Conservation (phyloP, 2,113 vertebrate genomes). For the Reinhardtius hippoglossoides region DNA sequence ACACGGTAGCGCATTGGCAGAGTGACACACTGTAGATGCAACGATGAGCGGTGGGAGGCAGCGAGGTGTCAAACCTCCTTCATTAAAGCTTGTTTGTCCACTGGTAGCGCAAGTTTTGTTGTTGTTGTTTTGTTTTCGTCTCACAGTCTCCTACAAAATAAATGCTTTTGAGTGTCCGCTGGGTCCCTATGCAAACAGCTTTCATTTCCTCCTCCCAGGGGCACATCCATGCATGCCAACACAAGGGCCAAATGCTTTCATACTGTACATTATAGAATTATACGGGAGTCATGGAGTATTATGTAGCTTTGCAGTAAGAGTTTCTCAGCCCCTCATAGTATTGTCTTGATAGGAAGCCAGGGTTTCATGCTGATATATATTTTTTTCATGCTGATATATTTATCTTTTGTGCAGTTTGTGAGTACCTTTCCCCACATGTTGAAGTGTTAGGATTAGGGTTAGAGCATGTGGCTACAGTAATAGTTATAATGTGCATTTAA, state of each 20-base stretch:
- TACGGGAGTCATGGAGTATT: no score
- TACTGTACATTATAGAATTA: background rate
- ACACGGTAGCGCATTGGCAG: constrained; percentile 63
- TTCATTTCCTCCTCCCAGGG: constrained; percentile 16
- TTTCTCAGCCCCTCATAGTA: background rate
- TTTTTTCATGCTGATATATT: background rate
- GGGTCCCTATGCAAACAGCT: constrained; percentile 9
- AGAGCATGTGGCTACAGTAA: no score
- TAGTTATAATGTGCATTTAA: no score
- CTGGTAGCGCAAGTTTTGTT: background rate
- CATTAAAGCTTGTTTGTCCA: constrained; percentile 29
- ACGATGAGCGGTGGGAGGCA: constrained; percentile 39
- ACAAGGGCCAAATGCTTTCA: constrained; percentile 1
- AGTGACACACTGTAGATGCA: constrained; percentile 57
- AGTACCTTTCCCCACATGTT: background rate
- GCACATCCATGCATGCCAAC: constrained; percentile 3
- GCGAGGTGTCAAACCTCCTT: constrained; percentile 36
- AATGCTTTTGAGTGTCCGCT: constrained; percentile 54
- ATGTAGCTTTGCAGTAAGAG: background rate
- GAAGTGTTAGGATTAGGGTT: no score
- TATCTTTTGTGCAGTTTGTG: background rate
- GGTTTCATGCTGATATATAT: background rate
- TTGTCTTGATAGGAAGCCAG: no score
- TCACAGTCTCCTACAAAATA: constrained; percentile 18
- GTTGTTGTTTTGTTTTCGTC: background rate